A percentile compares a stretch with the other conserved stretches of the same genome.
These are phyloP conservation scores for Apodemus sylvaticus DNA, from an alignment of 2,113 vertebrate genomes.

Conservation along the genomic window DNA sequence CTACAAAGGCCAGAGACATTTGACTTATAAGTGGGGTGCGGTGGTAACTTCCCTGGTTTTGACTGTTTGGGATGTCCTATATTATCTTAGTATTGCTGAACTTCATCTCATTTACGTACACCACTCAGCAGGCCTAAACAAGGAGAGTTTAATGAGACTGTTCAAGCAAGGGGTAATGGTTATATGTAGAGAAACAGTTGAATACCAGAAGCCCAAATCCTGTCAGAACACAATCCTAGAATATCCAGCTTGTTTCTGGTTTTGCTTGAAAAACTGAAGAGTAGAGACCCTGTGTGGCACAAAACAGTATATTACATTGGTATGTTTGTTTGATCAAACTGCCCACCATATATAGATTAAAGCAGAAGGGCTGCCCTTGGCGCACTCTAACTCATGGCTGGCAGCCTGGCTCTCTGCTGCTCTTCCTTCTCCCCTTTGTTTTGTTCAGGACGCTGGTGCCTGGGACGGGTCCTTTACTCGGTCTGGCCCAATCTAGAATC, in stretches of 20 bases:
- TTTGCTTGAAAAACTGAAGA: slow-evolving; percentile 3
- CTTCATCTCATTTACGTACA: neutral
- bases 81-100: neutral
- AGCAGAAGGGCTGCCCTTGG: neutral
- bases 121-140: neutral
- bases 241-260: neutral
- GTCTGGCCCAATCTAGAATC: neutral
- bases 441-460: neutral
- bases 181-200: neutral
- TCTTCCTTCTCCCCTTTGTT: neutral
- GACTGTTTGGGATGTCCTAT: neutral
- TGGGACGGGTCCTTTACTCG: too few relatives aligned
- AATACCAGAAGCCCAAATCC: neutral
- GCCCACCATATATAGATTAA: neutral
- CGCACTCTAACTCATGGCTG: neutral
- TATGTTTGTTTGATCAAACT: neutral
- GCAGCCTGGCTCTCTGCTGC: too few relatives aligned
- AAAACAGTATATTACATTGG: neutral
- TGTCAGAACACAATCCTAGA: neutral
- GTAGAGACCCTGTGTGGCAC: neutral
- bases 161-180: neutral
- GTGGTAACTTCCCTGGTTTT: neutral
- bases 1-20: neutral
- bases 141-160: neutral
- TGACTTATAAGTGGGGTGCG: neutral